Evolutionary conservation across 2,113 vertebrate species (phyloP).

Genomic region (Prionailurus bengalensis): DNA sequence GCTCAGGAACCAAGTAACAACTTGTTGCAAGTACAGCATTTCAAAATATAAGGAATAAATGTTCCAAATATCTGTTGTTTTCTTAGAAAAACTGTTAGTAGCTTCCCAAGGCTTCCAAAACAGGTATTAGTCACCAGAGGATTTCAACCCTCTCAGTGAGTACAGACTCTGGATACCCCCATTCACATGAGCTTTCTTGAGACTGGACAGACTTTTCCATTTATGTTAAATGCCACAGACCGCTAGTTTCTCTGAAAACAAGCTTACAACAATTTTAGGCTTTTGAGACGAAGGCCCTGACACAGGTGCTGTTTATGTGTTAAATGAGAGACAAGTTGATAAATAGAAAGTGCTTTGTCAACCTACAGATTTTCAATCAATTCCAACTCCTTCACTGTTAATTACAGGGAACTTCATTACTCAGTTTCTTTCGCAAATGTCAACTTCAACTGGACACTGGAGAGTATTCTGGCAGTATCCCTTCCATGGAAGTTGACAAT

Average conservation of each 20-base stretch:
- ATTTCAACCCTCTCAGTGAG: neutral
- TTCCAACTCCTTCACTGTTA: neutral
- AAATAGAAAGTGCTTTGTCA: neutral
- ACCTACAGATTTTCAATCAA: neutral
- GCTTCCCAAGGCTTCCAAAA: neutral
- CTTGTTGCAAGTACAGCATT: constrained; percentile 56
- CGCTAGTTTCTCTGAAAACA: neutral
- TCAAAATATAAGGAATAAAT: neutral
- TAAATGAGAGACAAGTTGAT: neutral
- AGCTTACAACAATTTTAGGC: neutral
- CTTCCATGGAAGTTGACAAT: neutral
- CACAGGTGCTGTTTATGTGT: neutral
- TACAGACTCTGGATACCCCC: neutral
- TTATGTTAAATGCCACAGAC: neutral
- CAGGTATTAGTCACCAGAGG: neutral
- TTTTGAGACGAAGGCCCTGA: neutral
- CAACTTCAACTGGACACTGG: neutral
- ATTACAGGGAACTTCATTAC: neutral
- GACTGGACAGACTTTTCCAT: neutral
- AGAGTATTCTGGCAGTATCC: neutral
- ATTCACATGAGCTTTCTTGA: neutral
- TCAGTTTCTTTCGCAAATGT: neutral
- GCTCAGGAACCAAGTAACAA: constrained; percentile 42
- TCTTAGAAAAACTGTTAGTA: neutral
- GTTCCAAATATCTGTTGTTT: neutral